Conservation (phyloP, 1,140 invertebrate genomes). For the Temnothorax nylanderi region DNA sequence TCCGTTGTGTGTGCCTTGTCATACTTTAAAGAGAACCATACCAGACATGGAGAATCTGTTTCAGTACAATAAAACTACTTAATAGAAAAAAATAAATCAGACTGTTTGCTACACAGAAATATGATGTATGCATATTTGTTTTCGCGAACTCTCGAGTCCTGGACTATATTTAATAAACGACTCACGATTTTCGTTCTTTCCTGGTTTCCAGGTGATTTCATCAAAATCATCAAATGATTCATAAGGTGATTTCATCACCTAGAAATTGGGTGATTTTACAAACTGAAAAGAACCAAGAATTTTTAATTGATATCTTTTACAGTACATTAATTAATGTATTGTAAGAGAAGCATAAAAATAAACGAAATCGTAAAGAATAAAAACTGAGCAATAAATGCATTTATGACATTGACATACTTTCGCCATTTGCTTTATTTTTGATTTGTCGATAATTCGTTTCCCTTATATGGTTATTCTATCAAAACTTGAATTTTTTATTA, state of each 20-base stretch:
- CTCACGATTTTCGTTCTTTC: slow-evolving; percentile 32
- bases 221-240: no score
- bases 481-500: not conserved
- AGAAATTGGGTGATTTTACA: not conserved
- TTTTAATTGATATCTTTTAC: not conserved
- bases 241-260: no score
- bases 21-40: slow-evolving; percentile 32
- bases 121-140: slow-evolving; percentile 41
- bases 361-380: not conserved
- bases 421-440: not conserved
- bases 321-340: not conserved
- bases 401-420: not conserved
- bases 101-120: slow-evolving; percentile 64
- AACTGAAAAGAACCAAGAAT: not conserved
- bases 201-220: not conserved
- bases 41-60: slow-evolving; percentile 64
- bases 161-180: slow-evolving; percentile 3
- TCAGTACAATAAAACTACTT: slow-evolving; percentile 50
- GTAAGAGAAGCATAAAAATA: not conserved
- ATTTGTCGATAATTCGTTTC: not conserved
- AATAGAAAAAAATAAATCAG: slow-evolving; percentile 70
- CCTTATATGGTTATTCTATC: not conserved
- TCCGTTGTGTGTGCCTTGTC: slow-evolving; percentile 45
- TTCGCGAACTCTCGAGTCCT: slow-evolving; percentile 24
- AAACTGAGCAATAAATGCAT: not conserved